Percentiles rank a stretch among this genome's conserved stretches.
These are phyloP conservation scores for Argentina silus DNA, from an alignment of 2,797 vertebrate species.

Conservation along the genomic window DNA sequence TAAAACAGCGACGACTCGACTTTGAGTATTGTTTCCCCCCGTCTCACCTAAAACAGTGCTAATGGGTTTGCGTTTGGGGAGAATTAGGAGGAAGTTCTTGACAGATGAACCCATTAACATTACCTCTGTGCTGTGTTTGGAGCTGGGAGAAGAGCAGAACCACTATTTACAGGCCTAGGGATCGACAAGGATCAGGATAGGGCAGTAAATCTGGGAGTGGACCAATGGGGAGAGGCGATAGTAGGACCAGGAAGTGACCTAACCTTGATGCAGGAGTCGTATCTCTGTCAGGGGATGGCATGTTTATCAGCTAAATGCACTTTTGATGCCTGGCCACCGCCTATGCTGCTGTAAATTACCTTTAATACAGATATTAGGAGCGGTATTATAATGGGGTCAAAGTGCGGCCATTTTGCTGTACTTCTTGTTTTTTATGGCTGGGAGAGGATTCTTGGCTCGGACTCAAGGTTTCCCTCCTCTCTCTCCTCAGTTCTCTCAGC, in stretches of 20 bases:
- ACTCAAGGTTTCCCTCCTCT: neutral
- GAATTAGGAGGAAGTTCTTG: slow-evolving; percentile 31
- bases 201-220: slow-evolving; percentile 49
- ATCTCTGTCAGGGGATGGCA: slow-evolving; percentile 66
- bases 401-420: slow-evolving; percentile 35
- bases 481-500: neutral
- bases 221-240: slow-evolving; percentile 24
- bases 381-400: slow-evolving; percentile 33
- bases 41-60: neutral
- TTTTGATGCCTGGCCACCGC: slow-evolving; percentile 70
- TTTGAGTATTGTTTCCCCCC: neutral
- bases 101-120: slow-evolving; percentile 61
- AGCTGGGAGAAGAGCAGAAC: slow-evolving; percentile 31
- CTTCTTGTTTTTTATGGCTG: slow-evolving; percentile 56
- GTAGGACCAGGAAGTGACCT: slow-evolving; percentile 36
- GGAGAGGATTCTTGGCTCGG: slow-evolving; percentile 38
- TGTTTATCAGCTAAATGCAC: slow-evolving; percentile 77
- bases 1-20: no score
- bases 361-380: slow-evolving; percentile 64
- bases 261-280: slow-evolving; percentile 61
- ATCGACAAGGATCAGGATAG: slow-evolving; percentile 32
- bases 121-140: slow-evolving; percentile 40
- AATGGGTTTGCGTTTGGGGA: neutral
- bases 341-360: slow-evolving; percentile 73
- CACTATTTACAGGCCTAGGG: no score